A percentile compares a stretch with the other conserved stretches of the same genome.
Evolutionary conservation across 1,140 invertebrate species (phyloP).

Genomic region (Dreissena rostriformis): DNA sequence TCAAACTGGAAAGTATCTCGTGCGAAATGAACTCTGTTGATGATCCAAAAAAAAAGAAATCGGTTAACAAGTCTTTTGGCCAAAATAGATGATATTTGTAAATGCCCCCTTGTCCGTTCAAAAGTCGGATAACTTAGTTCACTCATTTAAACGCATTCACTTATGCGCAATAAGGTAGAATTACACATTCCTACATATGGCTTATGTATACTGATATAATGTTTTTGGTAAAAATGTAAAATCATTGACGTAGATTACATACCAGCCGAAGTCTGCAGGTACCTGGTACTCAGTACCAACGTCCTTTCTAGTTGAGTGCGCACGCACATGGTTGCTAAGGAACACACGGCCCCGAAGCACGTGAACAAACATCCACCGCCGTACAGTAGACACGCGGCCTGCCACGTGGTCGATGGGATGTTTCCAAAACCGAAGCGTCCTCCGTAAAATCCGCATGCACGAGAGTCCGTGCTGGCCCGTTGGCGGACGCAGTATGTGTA

Average conservation of each 20-base stretch:
- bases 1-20: no score
- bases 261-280: conserved; percentile 50
- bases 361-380: conserved; percentile 74
- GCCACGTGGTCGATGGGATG: conserved; percentile 72
- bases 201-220: no score
- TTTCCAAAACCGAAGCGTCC: conserved; percentile 67
- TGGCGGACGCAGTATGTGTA: conserved; percentile 52
- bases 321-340: conserved; percentile 52
- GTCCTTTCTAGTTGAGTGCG: conserved; percentile 39
- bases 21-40: no score
- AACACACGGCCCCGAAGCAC: conserved; percentile 63
- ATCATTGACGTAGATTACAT: neutral
- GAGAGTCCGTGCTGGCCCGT: neutral
- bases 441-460: conserved; percentile 71
- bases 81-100: no score
- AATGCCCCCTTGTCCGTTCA: no score
- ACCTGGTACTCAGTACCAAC: conserved; percentile 40
- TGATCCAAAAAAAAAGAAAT: no score
- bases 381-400: conserved; percentile 73
- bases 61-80: no score
- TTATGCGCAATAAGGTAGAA: no score
- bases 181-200: no score
- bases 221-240: no score
- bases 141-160: no score
- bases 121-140: no score